Conservation (phyloP, 2,797 vertebrate species). For the Propithecus deckenii region DNA sequence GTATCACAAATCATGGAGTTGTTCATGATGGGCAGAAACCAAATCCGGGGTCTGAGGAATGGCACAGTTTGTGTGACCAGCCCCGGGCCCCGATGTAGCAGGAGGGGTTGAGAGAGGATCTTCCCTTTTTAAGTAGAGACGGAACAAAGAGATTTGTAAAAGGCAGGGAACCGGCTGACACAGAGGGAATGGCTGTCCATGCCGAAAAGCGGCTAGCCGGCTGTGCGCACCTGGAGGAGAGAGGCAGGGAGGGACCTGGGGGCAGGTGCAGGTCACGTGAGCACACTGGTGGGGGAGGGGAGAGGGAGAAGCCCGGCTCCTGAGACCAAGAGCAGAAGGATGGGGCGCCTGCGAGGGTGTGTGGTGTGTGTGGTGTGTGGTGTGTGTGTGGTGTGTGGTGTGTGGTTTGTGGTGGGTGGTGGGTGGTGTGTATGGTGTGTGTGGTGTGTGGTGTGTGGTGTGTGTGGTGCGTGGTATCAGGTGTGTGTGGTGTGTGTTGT, state of each 20-base stretch:
- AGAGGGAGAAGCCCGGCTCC: neutral
- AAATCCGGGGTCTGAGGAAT: neutral
- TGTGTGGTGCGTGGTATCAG: too few species aligned
- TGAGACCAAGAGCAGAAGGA: neutral
- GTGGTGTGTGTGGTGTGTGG: too few species aligned
- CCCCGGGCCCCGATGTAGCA: neutral
- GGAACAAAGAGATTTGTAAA: neutral
- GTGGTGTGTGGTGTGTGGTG: too few species aligned
- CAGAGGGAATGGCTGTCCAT: neutral
- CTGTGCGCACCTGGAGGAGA: neutral
- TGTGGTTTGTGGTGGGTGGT: too few species aligned
- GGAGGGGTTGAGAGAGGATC: neutral
- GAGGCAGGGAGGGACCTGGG: neutral
- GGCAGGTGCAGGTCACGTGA: neutral
- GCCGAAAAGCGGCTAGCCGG: neutral
- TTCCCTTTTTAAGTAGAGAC: neutral
- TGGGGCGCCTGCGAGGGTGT: neutral
- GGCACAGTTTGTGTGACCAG: neutral
- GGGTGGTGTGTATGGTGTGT: rapidly evolving
- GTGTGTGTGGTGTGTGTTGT: too few species aligned
- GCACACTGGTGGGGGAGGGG: neutral
- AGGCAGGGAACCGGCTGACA: neutral
- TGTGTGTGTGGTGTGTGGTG: too few species aligned
- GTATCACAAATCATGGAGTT: neutral
- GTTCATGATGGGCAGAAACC: neutral